phyloP scores from a whole-genome alignment of 2,113 vertebrate genomes.

The Capreolus pygargus region DNA sequence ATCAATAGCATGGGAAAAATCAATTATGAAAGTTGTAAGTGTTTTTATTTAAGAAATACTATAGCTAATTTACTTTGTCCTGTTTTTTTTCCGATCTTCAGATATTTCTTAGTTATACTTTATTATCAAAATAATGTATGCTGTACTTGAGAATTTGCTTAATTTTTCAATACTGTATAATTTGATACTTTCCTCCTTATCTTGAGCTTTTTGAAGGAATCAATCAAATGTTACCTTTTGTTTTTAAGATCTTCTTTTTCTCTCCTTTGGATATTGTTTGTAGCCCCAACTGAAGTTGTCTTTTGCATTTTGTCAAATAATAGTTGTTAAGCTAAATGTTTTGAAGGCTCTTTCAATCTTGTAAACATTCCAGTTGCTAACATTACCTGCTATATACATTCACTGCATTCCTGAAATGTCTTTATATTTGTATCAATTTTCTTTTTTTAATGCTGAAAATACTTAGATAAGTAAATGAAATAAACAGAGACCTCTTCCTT shows the following conservation, averaged over 20 bases:
- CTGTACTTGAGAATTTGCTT: conserved; percentile 26
- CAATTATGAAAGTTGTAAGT: conserved; percentile 99
- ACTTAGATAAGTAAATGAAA: background rate
- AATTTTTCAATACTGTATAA: conserved; percentile 19
- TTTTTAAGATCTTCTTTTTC: conserved; percentile 23
- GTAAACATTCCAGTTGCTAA: background rate
- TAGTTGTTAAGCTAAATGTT: conserved; percentile 12
- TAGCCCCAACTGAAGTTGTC: conserved; percentile 9
- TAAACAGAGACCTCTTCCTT: background rate
- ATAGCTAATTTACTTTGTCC: conserved; percentile 70
- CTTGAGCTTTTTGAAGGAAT: conserved; percentile 34
- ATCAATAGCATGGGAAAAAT: conserved; percentile 99
- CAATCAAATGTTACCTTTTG: background rate
- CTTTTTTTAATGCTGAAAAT: conserved; percentile 18
- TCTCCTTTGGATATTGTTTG: conserved; percentile 11
- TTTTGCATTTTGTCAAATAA: background rate
- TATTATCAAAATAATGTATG: conserved; percentile 44
- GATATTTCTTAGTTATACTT: conserved; percentile 59
- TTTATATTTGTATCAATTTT: conserved; percentile 29
- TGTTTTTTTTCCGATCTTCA: conserved; percentile 53
- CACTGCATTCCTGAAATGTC: background rate
- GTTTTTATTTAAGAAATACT: conserved; percentile 74
- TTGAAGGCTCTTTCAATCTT: background rate
- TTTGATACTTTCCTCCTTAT: conserved; percentile 10
- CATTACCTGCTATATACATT: background rate